phyloP scores from a whole-genome alignment of 2,888 invertebrate genomes.

The Acanthococcus lagerstroemiae region DNA sequence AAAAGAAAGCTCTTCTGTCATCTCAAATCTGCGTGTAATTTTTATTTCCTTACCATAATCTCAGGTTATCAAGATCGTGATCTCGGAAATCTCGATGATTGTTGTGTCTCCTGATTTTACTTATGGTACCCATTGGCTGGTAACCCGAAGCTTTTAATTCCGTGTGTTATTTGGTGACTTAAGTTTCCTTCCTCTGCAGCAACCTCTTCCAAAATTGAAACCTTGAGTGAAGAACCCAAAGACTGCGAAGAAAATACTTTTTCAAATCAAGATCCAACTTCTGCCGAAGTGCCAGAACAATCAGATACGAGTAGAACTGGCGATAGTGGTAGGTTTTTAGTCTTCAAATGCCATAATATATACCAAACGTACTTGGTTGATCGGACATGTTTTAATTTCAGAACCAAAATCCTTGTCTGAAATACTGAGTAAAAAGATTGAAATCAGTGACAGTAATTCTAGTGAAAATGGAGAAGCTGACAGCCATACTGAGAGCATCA shows the following conservation, averaged over 20 bases:
- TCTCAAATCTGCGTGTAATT: neutral
- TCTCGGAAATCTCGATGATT: no score
- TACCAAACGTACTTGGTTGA: neutral
- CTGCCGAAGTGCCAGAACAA: no score
- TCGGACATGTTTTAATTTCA: neutral
- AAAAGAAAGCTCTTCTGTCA: neutral
- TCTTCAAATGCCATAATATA: neutral
- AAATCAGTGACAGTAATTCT: conserved; percentile 12
- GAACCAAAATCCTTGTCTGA: neutral
- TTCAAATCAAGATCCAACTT: neutral
- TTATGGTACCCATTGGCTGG: no score
- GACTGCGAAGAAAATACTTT: neutral
- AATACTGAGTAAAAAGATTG: neutral
- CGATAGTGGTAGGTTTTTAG: neutral
- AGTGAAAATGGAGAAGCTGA: conserved; percentile 11
- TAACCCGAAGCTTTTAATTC: no score
- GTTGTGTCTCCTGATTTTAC: no score
- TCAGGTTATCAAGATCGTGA: no score
- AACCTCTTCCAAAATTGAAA: neutral
- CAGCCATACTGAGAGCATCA: conserved; percentile 6
- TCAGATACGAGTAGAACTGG: neutral
- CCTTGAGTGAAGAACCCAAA: neutral
- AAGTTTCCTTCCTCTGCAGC: neutral
- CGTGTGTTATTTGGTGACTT: no score
- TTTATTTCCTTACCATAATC: no score